Percentiles rank a stretch among this genome's conserved stretches.
These are phyloP conservation scores for Trypoxylus dichotomus DNA, from an alignment of 1,140 invertebrate species.

Conservation along the genomic window DNA sequence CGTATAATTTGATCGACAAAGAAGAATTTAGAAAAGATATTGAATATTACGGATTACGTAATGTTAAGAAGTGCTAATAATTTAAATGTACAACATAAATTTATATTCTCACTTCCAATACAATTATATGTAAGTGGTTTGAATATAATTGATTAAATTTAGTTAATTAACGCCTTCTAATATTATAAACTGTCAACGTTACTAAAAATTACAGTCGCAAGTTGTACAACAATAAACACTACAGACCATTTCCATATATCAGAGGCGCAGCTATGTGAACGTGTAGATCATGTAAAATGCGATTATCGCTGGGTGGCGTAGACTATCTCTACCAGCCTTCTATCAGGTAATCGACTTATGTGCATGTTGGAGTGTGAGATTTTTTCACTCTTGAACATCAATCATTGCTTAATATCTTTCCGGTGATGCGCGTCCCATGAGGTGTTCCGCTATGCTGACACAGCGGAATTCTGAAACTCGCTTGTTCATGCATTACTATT, in stretches of 20 bases:
- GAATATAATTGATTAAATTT: too few species aligned
- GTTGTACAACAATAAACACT: background rate
- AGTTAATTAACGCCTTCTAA: too few species aligned
- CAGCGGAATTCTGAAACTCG: background rate
- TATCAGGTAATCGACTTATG: constrained; percentile 14
- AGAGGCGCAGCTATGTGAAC: background rate
- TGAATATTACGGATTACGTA: too few species aligned
- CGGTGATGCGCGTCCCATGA: constrained; percentile 11
- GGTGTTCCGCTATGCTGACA: constrained; percentile 17
- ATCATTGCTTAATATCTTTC: constrained; percentile 15
- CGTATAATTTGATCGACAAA: too few species aligned
- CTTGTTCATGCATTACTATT: background rate
- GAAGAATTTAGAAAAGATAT: too few species aligned
- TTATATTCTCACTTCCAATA: too few species aligned
- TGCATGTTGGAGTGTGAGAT: constrained; percentile 1
- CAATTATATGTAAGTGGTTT: too few species aligned
- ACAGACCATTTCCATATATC: background rate
- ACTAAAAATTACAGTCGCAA: background rate
- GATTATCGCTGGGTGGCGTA: constrained; percentile 6
- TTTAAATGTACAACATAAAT: too few species aligned
- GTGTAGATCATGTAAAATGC: constrained; percentile 4
- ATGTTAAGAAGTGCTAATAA: too few species aligned
- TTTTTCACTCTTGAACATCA: constrained; percentile 2
- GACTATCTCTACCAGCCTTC: background rate
- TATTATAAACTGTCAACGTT: too few species aligned